These are phyloP conservation scores for Agrotis segetum DNA, from an alignment of 2,888 invertebrate genomes.

Conservation along the genomic window DNA sequence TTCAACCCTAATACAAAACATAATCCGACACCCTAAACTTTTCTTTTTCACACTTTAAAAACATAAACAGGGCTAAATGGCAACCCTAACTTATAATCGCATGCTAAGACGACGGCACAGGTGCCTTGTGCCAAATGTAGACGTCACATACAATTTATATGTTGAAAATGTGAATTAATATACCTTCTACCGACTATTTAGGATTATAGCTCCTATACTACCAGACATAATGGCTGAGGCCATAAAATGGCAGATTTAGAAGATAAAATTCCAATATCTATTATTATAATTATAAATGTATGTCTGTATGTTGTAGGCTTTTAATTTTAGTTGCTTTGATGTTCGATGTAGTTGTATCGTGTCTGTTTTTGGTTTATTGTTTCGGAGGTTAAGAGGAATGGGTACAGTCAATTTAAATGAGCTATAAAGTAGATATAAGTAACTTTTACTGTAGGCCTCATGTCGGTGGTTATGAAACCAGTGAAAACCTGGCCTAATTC, in stretches of 20 bases:
- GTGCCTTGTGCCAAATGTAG: conserved; percentile 64
- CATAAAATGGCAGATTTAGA: conserved; percentile 62
- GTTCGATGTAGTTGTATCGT: conserved; percentile 33
- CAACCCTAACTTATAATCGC: conserved; percentile 61
- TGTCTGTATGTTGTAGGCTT: conserved; percentile 39
- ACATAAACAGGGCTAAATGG: conserved; percentile 22
- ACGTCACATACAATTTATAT: conserved; percentile 62
- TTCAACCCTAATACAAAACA: background rate
- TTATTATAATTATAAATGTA: conserved; percentile 47
- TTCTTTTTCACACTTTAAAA: conserved; percentile 7
- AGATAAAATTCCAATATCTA: conserved; percentile 54
- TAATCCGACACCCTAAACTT: conserved; percentile 24
- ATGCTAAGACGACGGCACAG: conserved; percentile 63
- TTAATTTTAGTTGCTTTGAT: conserved; percentile 55
- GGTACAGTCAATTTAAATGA: conserved; percentile 5
- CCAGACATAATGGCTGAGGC: conserved; percentile 40
- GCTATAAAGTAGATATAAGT: too few relatives aligned
- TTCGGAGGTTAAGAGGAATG: conserved; percentile 11
- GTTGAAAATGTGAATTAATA: conserved; percentile 63
- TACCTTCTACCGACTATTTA: conserved; percentile 55
- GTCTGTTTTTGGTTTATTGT: conserved; percentile 44
- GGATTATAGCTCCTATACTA: conserved; percentile 52
- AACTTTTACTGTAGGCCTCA: too few relatives aligned
- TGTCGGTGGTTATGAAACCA: background rate
- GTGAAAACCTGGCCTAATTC: background rate